Conservation (phyloP, 2,113 vertebrate genomes). For the Azemiops feae region DNA sequence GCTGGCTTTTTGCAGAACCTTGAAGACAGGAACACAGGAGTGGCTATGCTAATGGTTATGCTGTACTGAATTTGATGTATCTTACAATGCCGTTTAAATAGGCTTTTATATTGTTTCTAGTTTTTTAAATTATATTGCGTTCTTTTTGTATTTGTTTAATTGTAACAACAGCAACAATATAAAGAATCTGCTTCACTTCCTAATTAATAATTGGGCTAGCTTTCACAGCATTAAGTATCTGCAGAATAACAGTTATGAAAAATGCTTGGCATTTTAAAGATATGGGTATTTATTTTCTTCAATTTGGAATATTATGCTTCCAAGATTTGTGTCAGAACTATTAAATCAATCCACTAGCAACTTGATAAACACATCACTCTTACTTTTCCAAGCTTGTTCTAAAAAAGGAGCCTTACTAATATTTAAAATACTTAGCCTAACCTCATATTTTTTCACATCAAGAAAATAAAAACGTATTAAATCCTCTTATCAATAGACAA, state of each 20-base stretch:
- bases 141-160: not conserved
- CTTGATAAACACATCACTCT: not conserved
- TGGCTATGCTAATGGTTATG: not conserved
- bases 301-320: not conserved
- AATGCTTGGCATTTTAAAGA: not conserved
- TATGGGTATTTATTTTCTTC: not conserved
- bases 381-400: not conserved
- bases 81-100: not conserved
- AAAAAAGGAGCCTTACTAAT: not conserved
- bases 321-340: not conserved
- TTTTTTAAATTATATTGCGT: not conserved
- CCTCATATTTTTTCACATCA: not conserved
- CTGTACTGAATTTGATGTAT: not conserved
- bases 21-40: not conserved
- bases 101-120: not conserved
- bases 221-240: not conserved
- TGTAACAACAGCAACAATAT: not conserved
- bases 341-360: not conserved
- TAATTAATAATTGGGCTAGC: not conserved
- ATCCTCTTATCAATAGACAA: not conserved
- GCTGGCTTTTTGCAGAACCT: not conserved
- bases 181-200: not conserved
- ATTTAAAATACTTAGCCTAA: not conserved
- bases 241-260: not conserved
- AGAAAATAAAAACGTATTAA: not conserved